These are phyloP conservation scores for Ctenochaetus hawaiiensis DNA, from an alignment of 2,797 vertebrate genomes.

Conservation along the genomic window DNA sequence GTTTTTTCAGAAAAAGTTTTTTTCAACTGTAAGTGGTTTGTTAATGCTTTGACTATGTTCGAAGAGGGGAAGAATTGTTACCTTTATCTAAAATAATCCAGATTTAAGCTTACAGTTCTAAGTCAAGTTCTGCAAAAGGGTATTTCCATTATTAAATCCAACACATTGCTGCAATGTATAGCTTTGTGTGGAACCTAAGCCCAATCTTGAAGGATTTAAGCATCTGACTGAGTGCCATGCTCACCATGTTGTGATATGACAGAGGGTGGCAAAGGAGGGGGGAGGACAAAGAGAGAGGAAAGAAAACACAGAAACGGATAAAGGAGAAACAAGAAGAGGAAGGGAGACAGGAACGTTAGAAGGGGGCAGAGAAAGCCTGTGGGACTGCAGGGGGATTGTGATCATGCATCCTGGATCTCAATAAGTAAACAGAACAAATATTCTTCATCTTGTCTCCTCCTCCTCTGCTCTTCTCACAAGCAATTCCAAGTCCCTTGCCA, in stretches of 20 bases:
- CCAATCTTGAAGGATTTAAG: slow-evolving; percentile 56
- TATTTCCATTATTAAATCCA: slow-evolving; percentile 11
- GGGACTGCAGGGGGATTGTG: slow-evolving; percentile 57
- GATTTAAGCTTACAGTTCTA: slow-evolving; percentile 22
- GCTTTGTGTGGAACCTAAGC: slow-evolving; percentile 36
- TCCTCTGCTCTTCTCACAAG: slow-evolving; percentile 62
- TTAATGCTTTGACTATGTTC: slow-evolving; percentile 23
- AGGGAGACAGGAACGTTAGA: slow-evolving; percentile 38
- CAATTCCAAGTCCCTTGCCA: slow-evolving; percentile 63
- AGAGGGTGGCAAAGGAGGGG: slow-evolving; percentile 10
- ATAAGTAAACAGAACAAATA: slow-evolving; percentile 81
- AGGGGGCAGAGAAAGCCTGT: slow-evolving; percentile 44
- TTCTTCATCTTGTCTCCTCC: slow-evolving; percentile 62
- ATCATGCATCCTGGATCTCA: slow-evolving; percentile 72
- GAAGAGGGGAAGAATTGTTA: not conserved
- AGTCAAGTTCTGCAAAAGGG: not conserved
- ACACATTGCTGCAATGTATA: slow-evolving; percentile 37
- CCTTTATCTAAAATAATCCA: slow-evolving; percentile 30
- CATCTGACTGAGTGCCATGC: slow-evolving; percentile 51
- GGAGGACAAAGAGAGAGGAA: slow-evolving; percentile 31
- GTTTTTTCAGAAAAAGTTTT: not conserved
- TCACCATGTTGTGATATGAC: slow-evolving; percentile 46
- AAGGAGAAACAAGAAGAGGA: slow-evolving; percentile 43
- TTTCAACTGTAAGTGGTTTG: slow-evolving; percentile 26
- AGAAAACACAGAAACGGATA: slow-evolving; percentile 38